These are phyloP conservation scores for Montipora capricornis DNA, from an alignment of 64 coral and sea anemone genomes.

Conservation along the genomic window DNA sequence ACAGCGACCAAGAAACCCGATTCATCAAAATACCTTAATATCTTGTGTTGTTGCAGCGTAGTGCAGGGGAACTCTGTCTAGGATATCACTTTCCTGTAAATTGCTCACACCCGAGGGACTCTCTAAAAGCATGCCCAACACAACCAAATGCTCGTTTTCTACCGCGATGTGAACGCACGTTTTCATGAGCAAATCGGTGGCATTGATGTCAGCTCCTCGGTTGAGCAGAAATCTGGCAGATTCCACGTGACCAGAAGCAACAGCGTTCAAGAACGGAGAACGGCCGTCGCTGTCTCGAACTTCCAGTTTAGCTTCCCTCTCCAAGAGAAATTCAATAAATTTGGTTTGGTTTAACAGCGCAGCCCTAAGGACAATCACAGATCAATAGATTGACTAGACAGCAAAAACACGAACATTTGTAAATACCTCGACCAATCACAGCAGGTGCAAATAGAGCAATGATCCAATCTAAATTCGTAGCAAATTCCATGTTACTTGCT, in stretches of 20 bases:
- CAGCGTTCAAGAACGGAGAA: conserved; percentile 78
- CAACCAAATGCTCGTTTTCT: conserved; percentile 60
- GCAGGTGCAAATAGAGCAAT: too few relatives aligned
- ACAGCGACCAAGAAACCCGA: neutral
- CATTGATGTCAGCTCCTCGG: conserved; percentile 56
- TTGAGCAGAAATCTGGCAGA: conserved; percentile 48
- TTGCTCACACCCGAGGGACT: neutral
- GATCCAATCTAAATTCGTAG: too few relatives aligned
- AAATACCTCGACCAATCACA: too few relatives aligned
- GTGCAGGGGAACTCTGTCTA: conserved; percentile 73
- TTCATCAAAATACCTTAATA: neutral
- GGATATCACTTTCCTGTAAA: conserved; percentile 65
- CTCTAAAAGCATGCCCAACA: conserved; percentile 65
- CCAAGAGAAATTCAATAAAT: conserved; percentile 62
- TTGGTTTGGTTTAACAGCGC: conserved; percentile 54
- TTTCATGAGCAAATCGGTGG: conserved; percentile 78
- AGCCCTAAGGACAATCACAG: neutral
- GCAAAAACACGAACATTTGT: too few relatives aligned
- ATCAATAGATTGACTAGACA: neutral
- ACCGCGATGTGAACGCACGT: conserved; percentile 86
- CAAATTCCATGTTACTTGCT: too few relatives aligned
- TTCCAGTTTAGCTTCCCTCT: conserved; percentile 57
- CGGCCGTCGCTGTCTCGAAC: conserved; percentile 53
- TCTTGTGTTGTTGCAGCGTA: conserved; percentile 20
- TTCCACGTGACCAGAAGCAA: conserved; percentile 51